These are phyloP conservation scores for Peromyscus nudipes DNA, from an alignment of 2,797 vertebrate species.

Conservation along the genomic window DNA sequence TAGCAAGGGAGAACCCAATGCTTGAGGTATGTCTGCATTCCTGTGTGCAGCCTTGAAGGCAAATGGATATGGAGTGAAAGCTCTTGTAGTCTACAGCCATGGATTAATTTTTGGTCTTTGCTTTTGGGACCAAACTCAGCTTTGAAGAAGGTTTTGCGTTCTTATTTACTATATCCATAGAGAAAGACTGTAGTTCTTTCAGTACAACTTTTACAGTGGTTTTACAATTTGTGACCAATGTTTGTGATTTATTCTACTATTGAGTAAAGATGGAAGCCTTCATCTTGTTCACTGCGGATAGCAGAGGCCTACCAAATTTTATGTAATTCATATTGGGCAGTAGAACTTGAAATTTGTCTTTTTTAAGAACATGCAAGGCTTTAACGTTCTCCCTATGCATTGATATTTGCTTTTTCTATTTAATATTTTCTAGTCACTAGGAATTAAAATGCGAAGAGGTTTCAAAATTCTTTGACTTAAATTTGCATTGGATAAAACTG, in stretches of 20 bases:
- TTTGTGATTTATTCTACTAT: slow-evolving; percentile 47
- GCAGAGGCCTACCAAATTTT: slow-evolving; percentile 19
- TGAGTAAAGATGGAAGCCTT: slow-evolving; percentile 35
- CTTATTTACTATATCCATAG: background rate
- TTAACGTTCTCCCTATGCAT: background rate
- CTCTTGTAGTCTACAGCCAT: background rate
- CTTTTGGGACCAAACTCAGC: background rate
- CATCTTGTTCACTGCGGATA: background rate
- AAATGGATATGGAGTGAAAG: background rate
- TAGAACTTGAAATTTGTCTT: slow-evolving; percentile 55
- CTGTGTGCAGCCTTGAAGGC: background rate
- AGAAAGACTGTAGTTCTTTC: slow-evolving; percentile 6
- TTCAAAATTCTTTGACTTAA: slow-evolving; percentile 54
- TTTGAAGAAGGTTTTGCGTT: slow-evolving; percentile 13
- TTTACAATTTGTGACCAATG: slow-evolving; percentile 5
- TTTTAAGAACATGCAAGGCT: slow-evolving; percentile 40
- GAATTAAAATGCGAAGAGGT: slow-evolving; percentile 34
- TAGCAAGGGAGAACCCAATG: background rate
- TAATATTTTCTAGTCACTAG: slow-evolving; percentile 53
- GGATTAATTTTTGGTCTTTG: background rate
- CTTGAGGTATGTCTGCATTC: background rate
- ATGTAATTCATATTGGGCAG: slow-evolving; percentile 5
- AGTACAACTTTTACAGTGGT: background rate
- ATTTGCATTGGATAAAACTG: slow-evolving; percentile 45
- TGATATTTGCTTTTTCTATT: slow-evolving; percentile 51